phyloP scores from a whole-genome alignment of 1,140 invertebrate species.

The Psilanteris sp. region DNA sequence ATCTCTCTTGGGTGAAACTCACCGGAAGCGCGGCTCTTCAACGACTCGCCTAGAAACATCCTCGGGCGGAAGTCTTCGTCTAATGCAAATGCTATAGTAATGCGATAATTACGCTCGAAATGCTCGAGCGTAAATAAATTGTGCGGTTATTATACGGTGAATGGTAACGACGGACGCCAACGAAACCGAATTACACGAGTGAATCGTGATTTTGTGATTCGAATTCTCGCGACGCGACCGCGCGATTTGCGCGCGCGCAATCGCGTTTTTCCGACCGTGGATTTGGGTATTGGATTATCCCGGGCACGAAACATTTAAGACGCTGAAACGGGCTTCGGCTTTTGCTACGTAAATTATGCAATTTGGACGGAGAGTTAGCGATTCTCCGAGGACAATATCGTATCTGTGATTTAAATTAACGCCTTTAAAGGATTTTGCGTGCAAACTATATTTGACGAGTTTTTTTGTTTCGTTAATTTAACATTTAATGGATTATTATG shows the following conservation, averaged over 20 bases:
- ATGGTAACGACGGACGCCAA: conserved; percentile 30
- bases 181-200: conserved; percentile 43
- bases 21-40: conserved; percentile 57
- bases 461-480: no score
- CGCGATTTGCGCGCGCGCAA: conserved; percentile 2
- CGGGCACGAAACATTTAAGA: no score
- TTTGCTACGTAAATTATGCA: no score
- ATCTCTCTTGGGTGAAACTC: conserved; percentile 71
- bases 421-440: no score
- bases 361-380: no score
- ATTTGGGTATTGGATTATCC: no score
- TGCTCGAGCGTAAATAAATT: conserved; percentile 61
- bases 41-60: conserved; percentile 64
- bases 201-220: conserved; percentile 35
- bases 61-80: conserved; percentile 43
- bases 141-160: conserved; percentile 43
- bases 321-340: no score
- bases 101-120: conserved; percentile 64
- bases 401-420: no score
- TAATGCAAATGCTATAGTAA: conserved; percentile 58
- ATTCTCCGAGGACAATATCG: no score
- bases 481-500: no score
- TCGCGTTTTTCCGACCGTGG: background rate
- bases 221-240: no score
- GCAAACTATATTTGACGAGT: no score